Conservation (phyloP, 1,140 invertebrate genomes). For the Lepidostoma basale region DNA sequence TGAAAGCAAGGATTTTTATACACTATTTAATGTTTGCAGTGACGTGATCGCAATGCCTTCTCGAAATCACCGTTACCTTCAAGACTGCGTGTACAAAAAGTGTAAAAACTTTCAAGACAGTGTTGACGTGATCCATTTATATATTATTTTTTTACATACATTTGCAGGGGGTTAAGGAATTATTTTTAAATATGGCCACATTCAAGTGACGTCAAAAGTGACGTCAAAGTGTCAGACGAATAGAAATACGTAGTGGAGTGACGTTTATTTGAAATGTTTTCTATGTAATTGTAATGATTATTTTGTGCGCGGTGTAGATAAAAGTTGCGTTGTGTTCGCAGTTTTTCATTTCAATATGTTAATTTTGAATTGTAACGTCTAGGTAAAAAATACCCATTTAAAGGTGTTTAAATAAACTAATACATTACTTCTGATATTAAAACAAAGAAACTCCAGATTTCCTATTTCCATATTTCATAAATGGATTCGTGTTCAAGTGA, state of each 20-base stretch:
- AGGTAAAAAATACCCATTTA: neutral
- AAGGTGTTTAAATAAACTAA: neutral
- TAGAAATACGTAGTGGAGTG: neutral
- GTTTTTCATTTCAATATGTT: slow-evolving; percentile 23
- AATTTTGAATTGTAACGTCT: neutral
- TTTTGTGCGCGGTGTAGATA: neutral
- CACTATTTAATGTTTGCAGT: too few relatives aligned
- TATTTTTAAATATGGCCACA: neutral
- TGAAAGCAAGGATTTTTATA: too few relatives aligned
- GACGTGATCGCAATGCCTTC: too few relatives aligned
- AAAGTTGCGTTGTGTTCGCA: neutral
- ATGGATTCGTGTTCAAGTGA: slow-evolving; percentile 46
- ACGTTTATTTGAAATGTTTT: slow-evolving; percentile 25
- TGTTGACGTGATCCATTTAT: too few relatives aligned
- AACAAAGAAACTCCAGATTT: neutral
- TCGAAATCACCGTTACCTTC: too few relatives aligned
- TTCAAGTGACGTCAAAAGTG: slow-evolving; percentile 13
- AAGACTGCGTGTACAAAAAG: too few relatives aligned
- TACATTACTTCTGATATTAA: neutral
- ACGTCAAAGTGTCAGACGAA: slow-evolving; percentile 25
- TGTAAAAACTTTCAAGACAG: too few relatives aligned
- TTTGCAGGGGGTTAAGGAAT: neutral
- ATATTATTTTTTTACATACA: neutral
- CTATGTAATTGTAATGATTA: slow-evolving; percentile 14
- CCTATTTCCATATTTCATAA: slow-evolving; percentile 22